A percentile compares a stretch with the other conserved stretches of the same genome.
Conservation (phyloP, 1,140 invertebrate genomes). For the Streblospio benedicti region DNA sequence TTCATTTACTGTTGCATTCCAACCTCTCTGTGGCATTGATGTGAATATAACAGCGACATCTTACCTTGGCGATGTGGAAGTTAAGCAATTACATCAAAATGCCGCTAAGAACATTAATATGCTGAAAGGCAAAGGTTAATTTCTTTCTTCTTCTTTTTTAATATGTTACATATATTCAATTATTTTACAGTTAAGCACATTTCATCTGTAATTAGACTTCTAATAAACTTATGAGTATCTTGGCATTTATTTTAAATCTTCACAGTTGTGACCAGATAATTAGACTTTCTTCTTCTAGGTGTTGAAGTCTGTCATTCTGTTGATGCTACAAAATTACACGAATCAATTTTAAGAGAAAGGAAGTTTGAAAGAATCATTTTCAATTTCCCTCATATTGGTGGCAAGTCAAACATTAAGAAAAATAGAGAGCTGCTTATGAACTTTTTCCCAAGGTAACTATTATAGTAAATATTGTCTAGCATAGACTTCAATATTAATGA, state of each 20-base stretch:
- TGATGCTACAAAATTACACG: constrained; percentile 47
- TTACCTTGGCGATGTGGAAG: constrained; percentile 29
- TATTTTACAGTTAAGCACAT: too few relatives aligned
- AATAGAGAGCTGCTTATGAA: constrained; percentile 52
- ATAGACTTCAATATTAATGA: neutral
- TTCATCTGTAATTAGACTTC: too few relatives aligned
- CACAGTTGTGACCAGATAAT: neutral
- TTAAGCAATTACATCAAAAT: constrained; percentile 28
- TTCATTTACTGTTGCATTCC: constrained; percentile 51
- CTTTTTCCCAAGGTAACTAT: constrained; percentile 50
- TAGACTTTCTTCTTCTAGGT: constrained; percentile 43
- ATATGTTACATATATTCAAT: too few relatives aligned
- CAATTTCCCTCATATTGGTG: constrained; percentile 58
- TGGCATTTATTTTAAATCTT: neutral
- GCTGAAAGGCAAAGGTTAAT: constrained; percentile 30
- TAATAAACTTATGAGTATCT: neutral
- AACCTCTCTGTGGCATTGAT: constrained; percentile 21
- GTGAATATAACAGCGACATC: constrained; percentile 33
- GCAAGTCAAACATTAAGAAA: constrained; percentile 58
- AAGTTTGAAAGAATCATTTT: constrained; percentile 54
- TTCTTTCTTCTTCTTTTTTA: too few relatives aligned
- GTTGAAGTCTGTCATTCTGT: constrained; percentile 47
- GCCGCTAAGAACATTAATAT: constrained; percentile 27
- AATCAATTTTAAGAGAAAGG: constrained; percentile 25
- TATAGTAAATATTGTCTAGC: too few relatives aligned